Base-by-base conservation (phyloP, 2,113 vertebrate genomes). In the Fregata magnificens region DNA sequence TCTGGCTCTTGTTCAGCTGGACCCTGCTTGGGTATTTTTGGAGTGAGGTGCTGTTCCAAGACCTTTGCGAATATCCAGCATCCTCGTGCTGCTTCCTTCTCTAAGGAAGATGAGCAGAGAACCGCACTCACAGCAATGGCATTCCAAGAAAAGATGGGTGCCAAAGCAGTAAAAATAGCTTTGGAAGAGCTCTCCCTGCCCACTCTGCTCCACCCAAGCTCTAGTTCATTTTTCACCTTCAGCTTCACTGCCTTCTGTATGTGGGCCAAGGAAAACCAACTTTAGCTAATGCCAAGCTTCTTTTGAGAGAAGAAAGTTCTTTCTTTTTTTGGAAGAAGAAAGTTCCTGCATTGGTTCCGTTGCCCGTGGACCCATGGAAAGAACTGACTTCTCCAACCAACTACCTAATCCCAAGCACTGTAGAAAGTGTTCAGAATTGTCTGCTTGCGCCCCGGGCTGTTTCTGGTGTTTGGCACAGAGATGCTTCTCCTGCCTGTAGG, bases 101-200 rank as follows among this genome's bases (percentile, higher is more conserved):
- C 59, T 29, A 72, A 76, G 55, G 44, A 83, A 61, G 76, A 63
- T 31, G 29, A 59, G 16, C 29, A 42, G 63, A 86, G 67, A 87
- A 69, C 47, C 10, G 10, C 76, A 63, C 55, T 72, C 58, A 56
- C 10, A 73, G 66, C 38, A 61, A 40, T 36, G 59, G 10, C 56
- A 79, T 79, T 92, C 61, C 82, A 85, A 82, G 44, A 84, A 87
- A 90, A 84, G 9, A 34, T 89, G 61, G 36, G 40, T 85, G 40
- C 34, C 72, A 52, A 92, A 74, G 76, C 1, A 1, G 32, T 28
- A 78, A 88, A 88, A 90, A 90, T 74, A 94, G 18, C 82, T 63
- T 67, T 81, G 79, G 59, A 88, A 90, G 59, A 82, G 26, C n/a
- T 95, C 17, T 88, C 34, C 22, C 73, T 93, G 47, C 72, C 69